A percentile compares a stretch with the other conserved stretches of the same genome.
These are phyloP conservation scores for Carassius carassius DNA, from an alignment of 2,113 vertebrate genomes.

Conservation along the genomic window DNA sequence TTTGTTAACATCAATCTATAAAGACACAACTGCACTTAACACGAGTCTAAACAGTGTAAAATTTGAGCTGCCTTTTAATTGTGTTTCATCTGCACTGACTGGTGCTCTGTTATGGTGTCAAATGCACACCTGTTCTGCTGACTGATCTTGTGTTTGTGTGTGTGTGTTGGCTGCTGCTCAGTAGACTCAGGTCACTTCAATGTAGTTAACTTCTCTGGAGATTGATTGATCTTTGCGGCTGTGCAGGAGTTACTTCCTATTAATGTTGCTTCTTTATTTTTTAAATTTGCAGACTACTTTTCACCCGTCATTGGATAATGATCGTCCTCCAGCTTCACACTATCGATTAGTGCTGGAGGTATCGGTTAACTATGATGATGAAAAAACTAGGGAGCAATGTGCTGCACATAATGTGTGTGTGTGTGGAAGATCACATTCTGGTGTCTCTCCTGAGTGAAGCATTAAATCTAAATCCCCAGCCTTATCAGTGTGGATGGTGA, in stretches of 20 bases:
- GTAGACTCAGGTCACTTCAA: conserved; percentile 53
- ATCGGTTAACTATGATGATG: conserved; percentile 70
- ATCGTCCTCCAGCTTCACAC: conserved; percentile 60
- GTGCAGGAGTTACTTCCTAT: conserved; percentile 40
- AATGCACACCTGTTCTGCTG: conserved; percentile 56
- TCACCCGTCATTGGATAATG: conserved; percentile 64
- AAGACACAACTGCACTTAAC: conserved; percentile 32
- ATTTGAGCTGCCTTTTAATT: conserved; percentile 43
- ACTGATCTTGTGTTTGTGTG: conserved; percentile 52
- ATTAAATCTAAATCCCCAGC: conserved; percentile 48
- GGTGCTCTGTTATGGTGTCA: conserved; percentile 46
- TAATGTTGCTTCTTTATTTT: conserved; percentile 52
- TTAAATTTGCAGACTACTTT: conserved; percentile 60
- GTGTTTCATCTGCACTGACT: conserved; percentile 58
- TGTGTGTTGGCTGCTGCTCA: conserved; percentile 50
- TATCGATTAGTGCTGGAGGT: conserved; percentile 64
- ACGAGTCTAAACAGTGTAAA: conserved; percentile 26
- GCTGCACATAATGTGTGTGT: conserved; percentile 48
- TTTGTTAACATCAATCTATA: conserved; percentile 45
- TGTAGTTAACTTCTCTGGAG: conserved; percentile 52
- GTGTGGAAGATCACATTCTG: conserved; percentile 25
- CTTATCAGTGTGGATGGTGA: conserved; percentile 70
- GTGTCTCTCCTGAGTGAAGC: conserved; percentile 47
- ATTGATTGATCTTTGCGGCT: conserved; percentile 50
- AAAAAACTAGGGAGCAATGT: conserved; percentile 57